Conservation (phyloP, 2,797 vertebrate species). For the Todus mexicanus region DNA sequence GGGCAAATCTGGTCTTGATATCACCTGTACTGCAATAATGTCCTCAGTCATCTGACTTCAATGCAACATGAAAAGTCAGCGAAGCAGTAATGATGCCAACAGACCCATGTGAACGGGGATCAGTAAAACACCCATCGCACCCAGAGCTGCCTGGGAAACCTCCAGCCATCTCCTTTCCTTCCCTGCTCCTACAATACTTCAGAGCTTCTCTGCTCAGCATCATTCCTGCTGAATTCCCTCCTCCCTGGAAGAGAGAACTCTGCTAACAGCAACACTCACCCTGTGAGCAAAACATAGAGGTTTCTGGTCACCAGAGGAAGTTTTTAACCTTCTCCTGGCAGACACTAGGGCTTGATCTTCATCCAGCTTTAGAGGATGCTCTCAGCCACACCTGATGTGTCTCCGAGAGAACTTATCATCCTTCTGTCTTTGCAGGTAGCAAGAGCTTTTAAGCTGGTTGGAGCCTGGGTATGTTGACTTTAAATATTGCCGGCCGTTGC, state of each 20-base stretch:
- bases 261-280: background rate
- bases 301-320: background rate
- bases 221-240: background rate
- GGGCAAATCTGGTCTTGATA: background rate
- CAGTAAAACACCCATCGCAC: background rate
- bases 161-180: background rate
- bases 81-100: rapidly evolving
- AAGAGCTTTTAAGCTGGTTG: background rate
- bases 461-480: background rate
- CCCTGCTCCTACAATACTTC: background rate
- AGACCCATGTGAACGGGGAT: background rate
- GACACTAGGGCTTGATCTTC: background rate
- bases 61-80: background rate
- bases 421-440: background rate
- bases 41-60: background rate
- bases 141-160: background rate
- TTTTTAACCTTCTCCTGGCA: background rate
- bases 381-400: background rate
- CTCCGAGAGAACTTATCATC: background rate
- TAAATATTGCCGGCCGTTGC: background rate
- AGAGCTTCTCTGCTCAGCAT: background rate
- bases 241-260: background rate
- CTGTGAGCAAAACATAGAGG: background rate
- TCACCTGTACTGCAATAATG: background rate
- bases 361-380: background rate